Evolutionary conservation across 2,113 vertebrate genomes (phyloP), one percentile per base, ranked within the genome.

Genomic region (Hipposideros armiger): DNA sequence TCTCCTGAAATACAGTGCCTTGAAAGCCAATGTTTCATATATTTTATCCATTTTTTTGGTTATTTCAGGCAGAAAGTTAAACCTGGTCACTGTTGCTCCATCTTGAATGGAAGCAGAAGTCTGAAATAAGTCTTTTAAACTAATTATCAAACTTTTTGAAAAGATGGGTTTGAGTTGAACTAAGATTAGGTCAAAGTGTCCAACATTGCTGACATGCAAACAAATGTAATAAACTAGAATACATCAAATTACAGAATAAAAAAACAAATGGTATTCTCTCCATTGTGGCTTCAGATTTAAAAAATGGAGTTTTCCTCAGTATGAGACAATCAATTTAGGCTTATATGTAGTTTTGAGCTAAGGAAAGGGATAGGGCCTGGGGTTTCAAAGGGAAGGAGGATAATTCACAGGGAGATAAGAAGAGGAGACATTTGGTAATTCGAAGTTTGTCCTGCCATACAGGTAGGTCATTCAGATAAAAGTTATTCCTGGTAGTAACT

Each of bases 91-190:
- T 60, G 4, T 64, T 82, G 69, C 50, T 64, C 15, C 16, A n/a
- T 69, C 14, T 83, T 85, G 16, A 3, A 15, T 56, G 2, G 28
- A 94, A 77, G 16, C 3, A 84, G 45, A 50, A 47, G 19, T 26
- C 32, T 81, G n/a, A 92, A 95, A 90, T 64, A 5, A 70, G 54
- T 67, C 32, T 74, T 94, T 62, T 66, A n/a, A 77, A 66, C 1
- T 11, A 70, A 93, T 77, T 56, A 66, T 26, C 56, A 69, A 62
- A 73, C 3, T 72, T 89, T 91, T 60, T 52, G 20, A 52, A 76
- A 82, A 95, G 30, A 36, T 45, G 3, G 1, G 17, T 30, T 60
- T 52, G 3, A 45, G 22, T 40, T 64, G 4, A 80, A 26, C 26
- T 54, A 86, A 60, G 73, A 58, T 64, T 30, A 60, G 13, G 22